Base-by-base conservation (phyloP, 2,888 invertebrate species). In the Helicoverpa assulta region DNA sequence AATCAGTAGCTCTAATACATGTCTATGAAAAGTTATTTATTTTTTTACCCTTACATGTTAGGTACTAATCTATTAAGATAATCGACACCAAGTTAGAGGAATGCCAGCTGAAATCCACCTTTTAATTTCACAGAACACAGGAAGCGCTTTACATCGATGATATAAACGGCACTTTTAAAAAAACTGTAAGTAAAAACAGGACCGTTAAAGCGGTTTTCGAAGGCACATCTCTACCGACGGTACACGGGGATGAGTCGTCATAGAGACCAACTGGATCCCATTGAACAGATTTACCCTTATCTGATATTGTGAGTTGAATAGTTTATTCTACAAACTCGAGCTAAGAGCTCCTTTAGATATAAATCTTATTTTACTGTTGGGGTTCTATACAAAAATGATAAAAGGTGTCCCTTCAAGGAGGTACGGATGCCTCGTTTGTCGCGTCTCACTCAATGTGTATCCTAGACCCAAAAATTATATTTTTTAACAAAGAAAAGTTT, bases 271-370 rank as follows among this genome's bases (percentile, higher is more conserved):
- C 86, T 83, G 87, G 87, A 92, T 92, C 91, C 89, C 88, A 91
- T 92, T 94, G 91, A 94, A 88, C 86, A 90, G 91, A 90, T 92
- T 90, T 90, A 89, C 92, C 91, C 88, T 93, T 83, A 93, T 93
- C 93, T 90, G 91, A 93, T 94, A 92, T 90, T 90, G 89, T 89
- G 89, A 91, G 88, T 86, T 92, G 90, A 93, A 94, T 93, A 93
- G 92, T 93, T 90, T 92, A 93, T 92, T 88, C 90, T 86, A 82
- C 81, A 90, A 89, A 91, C 89, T 86, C 86, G 73, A 77, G 77
- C 82, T 82, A 84, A 86, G 84, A 91, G 85, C 88, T 87, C 81
- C 88, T 91, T 91, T 85, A 83, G 89, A 90, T 89, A 89, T 88
- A 89, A 90, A 92, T 90, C 90, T 86, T 86, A 86, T 91, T 90